These are phyloP conservation scores for Ctenopoma multispine DNA, from an alignment of 2,797 vertebrate species.

Conservation along the genomic window DNA sequence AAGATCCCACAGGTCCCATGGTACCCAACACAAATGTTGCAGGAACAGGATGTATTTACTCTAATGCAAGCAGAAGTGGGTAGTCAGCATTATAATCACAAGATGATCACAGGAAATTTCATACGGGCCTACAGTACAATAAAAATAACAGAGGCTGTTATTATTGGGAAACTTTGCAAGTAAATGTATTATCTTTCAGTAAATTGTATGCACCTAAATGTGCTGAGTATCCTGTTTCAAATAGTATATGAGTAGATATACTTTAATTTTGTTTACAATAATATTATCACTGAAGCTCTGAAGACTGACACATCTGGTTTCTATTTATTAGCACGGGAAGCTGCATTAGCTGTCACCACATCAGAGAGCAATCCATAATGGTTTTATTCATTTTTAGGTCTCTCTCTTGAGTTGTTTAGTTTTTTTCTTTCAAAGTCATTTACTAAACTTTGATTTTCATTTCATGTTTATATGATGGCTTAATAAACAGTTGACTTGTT, in stretches of 20 bases:
- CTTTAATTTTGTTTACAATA: constrained; percentile 10
- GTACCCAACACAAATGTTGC: constrained; percentile 40
- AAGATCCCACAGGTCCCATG: constrained; percentile 30
- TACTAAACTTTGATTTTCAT: no score
- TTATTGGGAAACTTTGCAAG: no score
- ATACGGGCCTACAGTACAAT: background rate
- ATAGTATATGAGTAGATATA: background rate
- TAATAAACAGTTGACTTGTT: no score
- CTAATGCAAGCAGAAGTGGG: constrained; percentile 43
- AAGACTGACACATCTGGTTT: constrained; percentile 16
- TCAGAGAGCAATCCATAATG: background rate
- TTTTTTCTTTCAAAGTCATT: no score
- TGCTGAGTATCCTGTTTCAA: background rate
- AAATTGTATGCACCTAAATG: no score
- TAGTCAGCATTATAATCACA: constrained; percentile 26
- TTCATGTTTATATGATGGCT: no score
- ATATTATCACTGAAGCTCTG: background rate
- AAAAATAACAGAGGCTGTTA: background rate
- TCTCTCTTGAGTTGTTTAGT: background rate
- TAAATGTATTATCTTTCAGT: no score
- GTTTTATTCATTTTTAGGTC: background rate
- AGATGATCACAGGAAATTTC: constrained; percentile 25
- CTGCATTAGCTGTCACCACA: background rate
- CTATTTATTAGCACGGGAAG: background rate
- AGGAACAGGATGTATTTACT: constrained; percentile 45